Base-by-base conservation (phyloP, 2,888 invertebrate species). In the Lymantria monacha region DNA sequence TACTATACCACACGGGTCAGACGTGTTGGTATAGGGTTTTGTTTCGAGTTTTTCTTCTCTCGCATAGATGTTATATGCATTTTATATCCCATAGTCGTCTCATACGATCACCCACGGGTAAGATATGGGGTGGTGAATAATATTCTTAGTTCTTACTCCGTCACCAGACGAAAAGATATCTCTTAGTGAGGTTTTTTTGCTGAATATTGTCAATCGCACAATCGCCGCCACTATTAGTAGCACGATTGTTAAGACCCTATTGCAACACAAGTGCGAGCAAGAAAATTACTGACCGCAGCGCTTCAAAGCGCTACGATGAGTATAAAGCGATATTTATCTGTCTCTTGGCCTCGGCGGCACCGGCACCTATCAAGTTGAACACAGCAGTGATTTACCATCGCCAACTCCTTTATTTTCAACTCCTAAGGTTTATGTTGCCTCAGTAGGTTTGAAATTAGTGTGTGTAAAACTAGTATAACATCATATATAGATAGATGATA, bases 261-360 rank as follows among this genome's bases (percentile, higher is more conserved):
- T 8, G 9, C 31, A 7, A 13, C 33, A 13, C 31, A 57, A 62
- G 61, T 58, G 63, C 65, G 69, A 65, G 72, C 65, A 69, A 69
- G 74, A 73, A 72, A 77, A 77, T 75, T 78, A 78, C 77, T 72
- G 72, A 73, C 73, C 74, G 74, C 77, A 59, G 69, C 67, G 72
- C 79, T 76, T 79, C 78, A 79, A 83, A 80, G 79, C 75, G 62
- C 53, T 63, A 76, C 74, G 81, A 77, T 73, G 77, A 76, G 79
- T 78, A 74, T 76, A 71, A 70, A 74, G 69, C 74, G 83, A 81
- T 83, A 85, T 83, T 80, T 83, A 84, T 83, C 74, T 76, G 79
- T 76, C 78, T 74, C 76, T 76, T 74, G 79, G 79, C 81, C 80
- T 81, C 81, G 75, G 46, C 60, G 54, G 49, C 66, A 62, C 68